Evolutionary conservation across 64 coral and sea anemone species (phyloP), one percentile per base, ranked within the genome.

Genomic region (Pocillopora damicornis): DNA sequence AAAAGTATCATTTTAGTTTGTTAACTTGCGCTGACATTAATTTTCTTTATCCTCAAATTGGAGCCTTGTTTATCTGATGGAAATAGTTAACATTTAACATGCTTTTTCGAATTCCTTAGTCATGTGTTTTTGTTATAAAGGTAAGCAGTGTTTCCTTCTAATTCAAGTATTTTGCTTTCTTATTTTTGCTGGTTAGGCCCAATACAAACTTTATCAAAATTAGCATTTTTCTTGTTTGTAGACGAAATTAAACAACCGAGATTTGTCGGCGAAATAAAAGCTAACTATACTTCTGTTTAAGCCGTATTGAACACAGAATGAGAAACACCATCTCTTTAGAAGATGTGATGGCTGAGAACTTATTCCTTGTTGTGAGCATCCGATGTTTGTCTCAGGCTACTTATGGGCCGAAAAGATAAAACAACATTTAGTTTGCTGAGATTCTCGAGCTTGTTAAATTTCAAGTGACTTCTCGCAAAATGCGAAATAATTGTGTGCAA

Each of bases 181-280:
- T 85, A 85, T 85, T 73, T 85, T 85, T 72, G 38, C 81, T 85
- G 65, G 81, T 85, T 85, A 73, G 81, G 81, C 20, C 42, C 37
- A 85, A 35, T 23, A 35, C 81, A 85, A 85, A 85, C 81, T 69
- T 69, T 73, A 73, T 71, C 37, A 73, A 85, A 85, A 85, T 85
- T 85, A 85, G 81, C 81, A 85, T 85, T 85, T 85, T 85, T 73
- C 22, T 13, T 85, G 81, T 85, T 85, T 85, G 81, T 65, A 72
- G 37, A 85, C 56, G 13, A 85, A 85, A 85, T 65, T 83, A 83
- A 83, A 69, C 80, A 83, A 68, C 35, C 18, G 18, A 68, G 80
- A 83, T 66, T 85, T 85, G 81, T 71, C 81, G 81, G 81, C 81
- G 65, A 85, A 85, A 34, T 66, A 85, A 85, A 85, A 85, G 81